phyloP scores from a whole-genome alignment of 2,113 vertebrate genomes.

The Lutjanus erythropterus region DNA sequence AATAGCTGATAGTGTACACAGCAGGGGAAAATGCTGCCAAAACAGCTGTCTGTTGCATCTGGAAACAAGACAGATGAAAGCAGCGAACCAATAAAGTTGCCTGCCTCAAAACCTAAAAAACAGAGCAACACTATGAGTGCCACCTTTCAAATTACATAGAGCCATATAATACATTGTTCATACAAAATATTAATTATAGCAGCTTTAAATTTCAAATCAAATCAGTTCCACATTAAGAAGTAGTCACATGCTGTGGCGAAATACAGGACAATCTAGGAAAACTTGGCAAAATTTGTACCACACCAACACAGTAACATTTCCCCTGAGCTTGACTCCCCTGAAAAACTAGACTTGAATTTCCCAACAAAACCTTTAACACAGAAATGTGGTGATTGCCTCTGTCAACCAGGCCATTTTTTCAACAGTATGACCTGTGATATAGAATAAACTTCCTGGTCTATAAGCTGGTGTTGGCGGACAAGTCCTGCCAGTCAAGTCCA shows the following conservation, averaged over 20 bases:
- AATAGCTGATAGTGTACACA: neutral
- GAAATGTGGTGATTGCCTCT: neutral
- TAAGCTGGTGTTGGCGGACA: conserved; percentile 40
- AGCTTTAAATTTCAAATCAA: neutral
- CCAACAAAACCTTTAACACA: conserved; percentile 34
- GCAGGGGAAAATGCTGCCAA: neutral
- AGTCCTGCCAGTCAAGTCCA: conserved; percentile 56
- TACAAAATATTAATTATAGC: too few relatives aligned
- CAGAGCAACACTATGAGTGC: neutral
- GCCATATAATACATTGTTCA: neutral
- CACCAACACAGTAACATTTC: neutral
- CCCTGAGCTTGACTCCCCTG: neutral
- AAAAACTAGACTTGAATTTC: conserved; percentile 10
- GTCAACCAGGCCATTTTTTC: neutral
- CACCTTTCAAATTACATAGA: neutral
- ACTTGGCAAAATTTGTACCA: neutral
- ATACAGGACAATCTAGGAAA: neutral
- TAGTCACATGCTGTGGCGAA: neutral
- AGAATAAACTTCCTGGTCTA: conserved; percentile 35
- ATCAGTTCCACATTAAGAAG: neutral
- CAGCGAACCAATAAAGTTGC: neutral
- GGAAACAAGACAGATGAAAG: neutral
- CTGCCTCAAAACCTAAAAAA: neutral
- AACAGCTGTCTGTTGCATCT: neutral
- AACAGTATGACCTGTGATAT: neutral